These are phyloP conservation scores for Agriopis aurantiaria DNA, from an alignment of 2,888 invertebrate genomes.

Conservation along the genomic window DNA sequence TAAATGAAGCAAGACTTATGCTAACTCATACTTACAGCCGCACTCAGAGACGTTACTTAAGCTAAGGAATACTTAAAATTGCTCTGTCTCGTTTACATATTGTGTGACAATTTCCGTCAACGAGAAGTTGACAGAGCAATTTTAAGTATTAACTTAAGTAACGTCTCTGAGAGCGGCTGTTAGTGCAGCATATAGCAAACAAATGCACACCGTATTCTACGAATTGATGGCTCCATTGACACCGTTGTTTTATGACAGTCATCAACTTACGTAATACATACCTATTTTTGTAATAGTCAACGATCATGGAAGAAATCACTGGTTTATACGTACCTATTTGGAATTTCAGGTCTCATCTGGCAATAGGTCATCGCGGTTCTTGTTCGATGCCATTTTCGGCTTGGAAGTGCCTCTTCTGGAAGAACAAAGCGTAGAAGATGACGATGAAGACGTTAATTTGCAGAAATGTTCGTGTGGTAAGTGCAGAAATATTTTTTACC, in stretches of 20 bases:
- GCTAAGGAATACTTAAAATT: too few species aligned
- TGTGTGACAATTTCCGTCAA: too few species aligned
- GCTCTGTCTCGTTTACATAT: too few species aligned
- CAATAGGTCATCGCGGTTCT: conserved; percentile 88
- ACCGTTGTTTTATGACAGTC: conserved; percentile 19
- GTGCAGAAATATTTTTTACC: conserved; percentile 54
- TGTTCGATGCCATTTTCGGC: conserved; percentile 91
- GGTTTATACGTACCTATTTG: conserved; percentile 4
- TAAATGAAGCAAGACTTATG: background rate
- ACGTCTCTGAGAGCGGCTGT: too few species aligned
- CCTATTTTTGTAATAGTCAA: conserved; percentile 6
- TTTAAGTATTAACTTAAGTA: too few species aligned
- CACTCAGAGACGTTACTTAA: background rate
- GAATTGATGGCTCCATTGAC: conserved; percentile 18
- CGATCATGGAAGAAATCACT: conserved; percentile 12
- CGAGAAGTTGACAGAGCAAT: too few species aligned
- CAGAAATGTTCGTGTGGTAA: conserved; percentile 92
- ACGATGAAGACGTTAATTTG: conserved; percentile 84
- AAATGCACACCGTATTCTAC: background rate
- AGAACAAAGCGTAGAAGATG: conserved; percentile 87
- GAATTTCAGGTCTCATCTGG: conserved; percentile 72
- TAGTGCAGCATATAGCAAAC: too few species aligned
- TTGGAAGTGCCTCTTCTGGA: conserved; percentile 85
- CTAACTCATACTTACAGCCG: too few species aligned
- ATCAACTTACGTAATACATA: conserved; percentile 14